Evolutionary conservation across 92 coral and sea anemone genomes (phyloP), one percentile per base, ranked within the genome.

Genomic region (Palythoa grandiflora): DNA sequence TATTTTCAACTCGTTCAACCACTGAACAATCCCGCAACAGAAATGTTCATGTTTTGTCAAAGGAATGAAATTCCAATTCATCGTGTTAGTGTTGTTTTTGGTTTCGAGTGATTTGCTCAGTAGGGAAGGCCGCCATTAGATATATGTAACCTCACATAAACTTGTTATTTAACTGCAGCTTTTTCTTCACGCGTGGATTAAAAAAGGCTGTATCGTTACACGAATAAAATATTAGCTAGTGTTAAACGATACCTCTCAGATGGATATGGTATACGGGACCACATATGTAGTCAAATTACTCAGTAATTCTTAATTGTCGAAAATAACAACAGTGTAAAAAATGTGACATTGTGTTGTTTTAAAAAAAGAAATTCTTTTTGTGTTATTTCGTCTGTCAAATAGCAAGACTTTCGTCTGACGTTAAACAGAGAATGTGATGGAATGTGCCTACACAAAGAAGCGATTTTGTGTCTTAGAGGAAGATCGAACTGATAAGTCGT

Each of bases 401-500:
- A 50, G 86, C 71, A 52, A 28, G 63, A 65, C 51, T 39, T 66
- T 5, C 10, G 61, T 44, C 59, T 81, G 75, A 66, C 9, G 54
- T 13, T 66, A 48, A 63, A 81, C 86, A 66, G 86, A 19, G 19
- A 81, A 50, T 66, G 86, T 40, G 86, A 66, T 66, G 86, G 61
- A 48, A 65, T 66, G 86, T 21, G 11, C n/a, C 1, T 9, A 68
- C 16, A 48, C 44, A 47, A 47, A 60, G 61, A 81, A 80, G 75
- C 38, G 6, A 81, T 65, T 66, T 81, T 66, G 17, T 68, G 74
- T 81, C 63, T 54, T 65, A 77, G 60, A 52, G 50, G 71, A 68
- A 81, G 96, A 94, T 94, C 87, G 87, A 11, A 87, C 38, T 65
- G 98, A 94, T 94, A 94, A 94, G 83, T 65, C 84, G 88, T 94